Percentiles rank a stretch among this genome's conserved stretches.
Conservation (phyloP, 2,888 invertebrate species). For the Ectobius pallidus region DNA sequence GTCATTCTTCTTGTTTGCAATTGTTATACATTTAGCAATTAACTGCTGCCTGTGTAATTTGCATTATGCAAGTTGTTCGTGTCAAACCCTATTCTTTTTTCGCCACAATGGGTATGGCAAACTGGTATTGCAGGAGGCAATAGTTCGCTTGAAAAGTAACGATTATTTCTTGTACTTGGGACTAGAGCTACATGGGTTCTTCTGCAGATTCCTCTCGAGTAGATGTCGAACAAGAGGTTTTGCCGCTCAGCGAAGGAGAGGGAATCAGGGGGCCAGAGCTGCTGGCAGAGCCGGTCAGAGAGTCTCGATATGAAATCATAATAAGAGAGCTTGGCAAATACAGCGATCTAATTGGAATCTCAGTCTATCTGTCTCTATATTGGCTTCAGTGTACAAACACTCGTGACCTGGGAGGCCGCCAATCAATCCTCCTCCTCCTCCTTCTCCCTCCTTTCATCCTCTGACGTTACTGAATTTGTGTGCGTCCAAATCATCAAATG, state of each 20-base stretch:
- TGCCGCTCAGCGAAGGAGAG: neutral
- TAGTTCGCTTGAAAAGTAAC: no score
- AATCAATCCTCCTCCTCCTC: conserved; percentile 11
- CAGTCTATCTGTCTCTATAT: conserved; percentile 25
- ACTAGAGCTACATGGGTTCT: no score
- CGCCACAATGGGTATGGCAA: no score
- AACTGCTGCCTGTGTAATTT: no score
- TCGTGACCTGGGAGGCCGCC: conserved; percentile 21
- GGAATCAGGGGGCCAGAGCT: neutral
- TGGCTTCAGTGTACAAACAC: conserved; percentile 37
- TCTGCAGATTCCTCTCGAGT: neutral
- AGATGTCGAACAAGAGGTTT: neutral
- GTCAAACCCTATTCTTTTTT: no score
- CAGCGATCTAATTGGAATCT: conserved; percentile 42
- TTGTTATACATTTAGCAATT: no score
- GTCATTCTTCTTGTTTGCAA: no score
- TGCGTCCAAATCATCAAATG: neutral
- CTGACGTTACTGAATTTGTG: neutral
- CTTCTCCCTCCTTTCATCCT: neutral
- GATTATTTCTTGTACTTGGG: no score
- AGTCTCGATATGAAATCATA: conserved; percentile 40
- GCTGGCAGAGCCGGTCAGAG: neutral
- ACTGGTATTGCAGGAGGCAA: no score
- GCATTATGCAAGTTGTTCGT: no score
- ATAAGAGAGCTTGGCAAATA: conserved; percentile 43